A percentile compares a stretch with the other conserved stretches of the same genome.
phyloP scores from a whole-genome alignment of 2,888 invertebrate species.

The Xanthia icteritia region DNA sequence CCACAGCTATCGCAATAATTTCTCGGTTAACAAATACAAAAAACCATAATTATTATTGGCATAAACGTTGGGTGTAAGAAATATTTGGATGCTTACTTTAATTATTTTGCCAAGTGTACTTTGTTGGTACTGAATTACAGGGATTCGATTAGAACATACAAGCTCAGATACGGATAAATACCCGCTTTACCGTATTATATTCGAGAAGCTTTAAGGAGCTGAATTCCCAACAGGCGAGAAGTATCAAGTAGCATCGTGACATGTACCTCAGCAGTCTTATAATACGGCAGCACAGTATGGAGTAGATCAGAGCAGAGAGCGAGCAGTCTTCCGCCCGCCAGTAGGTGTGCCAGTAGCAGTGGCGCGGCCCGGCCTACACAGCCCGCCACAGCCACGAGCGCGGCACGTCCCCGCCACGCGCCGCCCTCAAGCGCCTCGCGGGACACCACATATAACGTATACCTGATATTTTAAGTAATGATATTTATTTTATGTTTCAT shows the following conservation, averaged over 20 bases:
- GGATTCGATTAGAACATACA: not conserved
- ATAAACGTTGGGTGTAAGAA: not conserved
- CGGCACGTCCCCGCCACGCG: conserved; percentile 92
- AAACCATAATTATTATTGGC: not conserved
- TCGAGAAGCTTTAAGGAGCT: not conserved
- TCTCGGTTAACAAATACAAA: not conserved
- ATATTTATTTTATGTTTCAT: not conserved
- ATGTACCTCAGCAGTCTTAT: conserved; percentile 94
- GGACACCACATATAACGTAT: conserved; percentile 92
- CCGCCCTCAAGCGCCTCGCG: conserved; percentile 83
- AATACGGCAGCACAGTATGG: conserved; percentile 94
- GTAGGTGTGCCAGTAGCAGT: conserved; percentile 92
- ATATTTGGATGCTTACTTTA: not conserved
- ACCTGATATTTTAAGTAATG: conserved; percentile 78
- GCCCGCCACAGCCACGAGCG: conserved; percentile 94
- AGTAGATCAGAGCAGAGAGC: conserved; percentile 95
- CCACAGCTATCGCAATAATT: not conserved
- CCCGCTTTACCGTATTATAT: not conserved
- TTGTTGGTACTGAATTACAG: conserved; percentile 5
- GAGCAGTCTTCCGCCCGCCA: conserved; percentile 93
- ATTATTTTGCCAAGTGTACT: not conserved
- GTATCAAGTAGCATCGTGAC: not conserved
- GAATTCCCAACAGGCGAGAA: not conserved
- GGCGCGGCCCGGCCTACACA: conserved; percentile 92
- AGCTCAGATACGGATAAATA: too few relatives aligned